These are phyloP conservation scores for Rosalia funebris DNA, from an alignment of 2,888 invertebrate genomes.

Conservation along the genomic window DNA sequence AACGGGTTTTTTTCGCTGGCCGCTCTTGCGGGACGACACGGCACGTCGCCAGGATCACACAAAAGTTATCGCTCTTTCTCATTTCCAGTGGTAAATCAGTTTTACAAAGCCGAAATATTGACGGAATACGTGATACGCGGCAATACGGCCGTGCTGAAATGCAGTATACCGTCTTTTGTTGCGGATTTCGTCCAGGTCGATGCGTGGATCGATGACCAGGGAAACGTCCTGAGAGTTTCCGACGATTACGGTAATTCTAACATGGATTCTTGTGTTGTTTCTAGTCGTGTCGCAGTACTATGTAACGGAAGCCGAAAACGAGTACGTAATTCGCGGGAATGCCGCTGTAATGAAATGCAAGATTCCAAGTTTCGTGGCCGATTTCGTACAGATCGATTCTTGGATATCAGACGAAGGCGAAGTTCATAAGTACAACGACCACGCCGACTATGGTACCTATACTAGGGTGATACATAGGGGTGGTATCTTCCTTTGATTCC, in stretches of 20 bases:
- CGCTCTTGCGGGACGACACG: neutral
- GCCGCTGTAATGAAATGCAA: conserved; percentile 93
- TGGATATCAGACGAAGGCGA: conserved; percentile 84
- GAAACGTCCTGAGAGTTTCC: conserved; percentile 65
- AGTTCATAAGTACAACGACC: conserved; percentile 70
- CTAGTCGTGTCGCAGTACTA: conserved; percentile 89
- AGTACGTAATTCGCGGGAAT: conserved; percentile 92
- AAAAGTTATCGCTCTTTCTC: conserved; percentile 30
- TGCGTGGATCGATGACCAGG: conserved; percentile 76
- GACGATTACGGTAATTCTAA: conserved; percentile 66
- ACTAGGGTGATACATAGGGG: neutral
- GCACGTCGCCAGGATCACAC: neutral
- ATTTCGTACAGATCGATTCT: conserved; percentile 87
- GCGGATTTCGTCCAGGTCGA: conserved; percentile 78
- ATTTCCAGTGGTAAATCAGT: conserved; percentile 75
- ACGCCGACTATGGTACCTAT: conserved; percentile 57
- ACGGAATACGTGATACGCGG: conserved; percentile 80
- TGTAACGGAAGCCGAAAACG: conserved; percentile 92
- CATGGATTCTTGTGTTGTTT: conserved; percentile 49
- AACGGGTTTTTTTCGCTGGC: neutral
- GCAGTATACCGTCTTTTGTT: conserved; percentile 79
- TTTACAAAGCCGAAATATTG: conserved; percentile 77
- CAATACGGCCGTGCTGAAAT: conserved; percentile 77
- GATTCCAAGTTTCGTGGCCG: conserved; percentile 93
- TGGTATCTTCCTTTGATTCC: conserved; percentile 7